phyloP scores from a whole-genome alignment of 2,797 vertebrate species.

The Botia kubotai region DNA sequence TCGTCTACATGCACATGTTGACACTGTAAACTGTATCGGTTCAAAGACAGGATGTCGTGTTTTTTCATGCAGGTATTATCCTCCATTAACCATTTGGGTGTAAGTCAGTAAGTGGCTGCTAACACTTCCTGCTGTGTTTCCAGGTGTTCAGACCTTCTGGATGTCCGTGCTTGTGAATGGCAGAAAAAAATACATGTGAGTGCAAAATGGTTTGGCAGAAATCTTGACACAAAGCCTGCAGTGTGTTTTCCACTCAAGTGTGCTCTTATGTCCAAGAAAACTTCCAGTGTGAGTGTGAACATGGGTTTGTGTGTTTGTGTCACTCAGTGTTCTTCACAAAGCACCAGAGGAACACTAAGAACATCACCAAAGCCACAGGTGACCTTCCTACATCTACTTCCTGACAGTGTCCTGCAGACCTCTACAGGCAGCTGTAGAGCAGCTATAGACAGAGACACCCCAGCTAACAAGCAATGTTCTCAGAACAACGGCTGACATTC shows the following conservation, averaged over 20 bases:
- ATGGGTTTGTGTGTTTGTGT: conserved; percentile 30
- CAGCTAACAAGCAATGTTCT: too few relatives aligned
- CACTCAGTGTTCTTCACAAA: conserved; percentile 44
- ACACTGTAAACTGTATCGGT: conserved; percentile 38
- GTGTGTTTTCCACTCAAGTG: conserved; percentile 11
- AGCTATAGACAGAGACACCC: neutral
- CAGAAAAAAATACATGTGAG: neutral
- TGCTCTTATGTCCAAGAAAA: conserved; percentile 7
- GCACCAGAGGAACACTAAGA: conserved; percentile 53
- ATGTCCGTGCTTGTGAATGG: neutral
- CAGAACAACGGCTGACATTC: too few relatives aligned
- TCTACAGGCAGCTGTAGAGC: conserved; percentile 27
- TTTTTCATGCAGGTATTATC: conserved; percentile 25
- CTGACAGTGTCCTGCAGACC: conserved; percentile 4
- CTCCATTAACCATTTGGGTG: conserved; percentile 10
- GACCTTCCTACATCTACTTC: conserved; percentile 49
- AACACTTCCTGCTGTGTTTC: neutral
- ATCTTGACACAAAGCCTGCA: neutral
- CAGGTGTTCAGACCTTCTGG: neutral
- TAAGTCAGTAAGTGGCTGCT: neutral
- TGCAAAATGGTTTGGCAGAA: neutral
- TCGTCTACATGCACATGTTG: conserved; percentile 17
- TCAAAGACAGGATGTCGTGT: conserved; percentile 4
- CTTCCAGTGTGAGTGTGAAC: neutral
- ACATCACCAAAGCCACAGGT: conserved; percentile 27